Conservation (phyloP, 2,888 invertebrate species). For the Lutraria lutraria region DNA sequence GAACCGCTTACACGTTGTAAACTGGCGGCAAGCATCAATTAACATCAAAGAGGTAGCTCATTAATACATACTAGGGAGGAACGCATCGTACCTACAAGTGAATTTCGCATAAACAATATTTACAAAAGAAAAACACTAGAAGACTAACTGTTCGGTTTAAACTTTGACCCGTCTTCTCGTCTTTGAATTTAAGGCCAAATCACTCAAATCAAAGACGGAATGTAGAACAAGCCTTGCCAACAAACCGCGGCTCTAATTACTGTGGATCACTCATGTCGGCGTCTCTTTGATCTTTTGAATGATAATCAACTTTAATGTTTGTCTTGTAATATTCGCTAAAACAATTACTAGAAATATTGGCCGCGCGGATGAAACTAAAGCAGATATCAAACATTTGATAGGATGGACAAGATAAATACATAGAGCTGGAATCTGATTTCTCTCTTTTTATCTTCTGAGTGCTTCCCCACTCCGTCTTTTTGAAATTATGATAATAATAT, state of each 20-base stretch:
- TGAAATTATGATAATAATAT: constrained; percentile 22
- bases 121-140: constrained; percentile 50
- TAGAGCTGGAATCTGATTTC: not conserved
- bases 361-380: constrained; percentile 46
- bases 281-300: constrained; percentile 56
- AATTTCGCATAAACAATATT: constrained; percentile 51
- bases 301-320: constrained; percentile 54
- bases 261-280: constrained; percentile 55
- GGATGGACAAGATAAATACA: constrained; percentile 49
- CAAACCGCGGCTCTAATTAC: constrained; percentile 44
- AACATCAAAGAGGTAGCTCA: constrained; percentile 63
- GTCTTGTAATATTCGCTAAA: constrained; percentile 60
- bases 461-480: not conserved
- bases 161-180: constrained; percentile 50
- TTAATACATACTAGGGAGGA: constrained; percentile 45
- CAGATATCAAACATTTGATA: constrained; percentile 48
- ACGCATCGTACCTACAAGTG: constrained; percentile 31
- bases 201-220: constrained; percentile 56
- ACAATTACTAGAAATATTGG: constrained; percentile 54
- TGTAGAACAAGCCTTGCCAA: constrained; percentile 39
- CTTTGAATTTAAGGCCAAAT: constrained; percentile 60
- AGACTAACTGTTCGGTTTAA: constrained; percentile 44
- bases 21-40: constrained; percentile 63
- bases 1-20: constrained; percentile 59
- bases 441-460: constrained; percentile 43